phyloP scores from a whole-genome alignment of 2,113 vertebrate genomes.

The Scatophagus argus region DNA sequence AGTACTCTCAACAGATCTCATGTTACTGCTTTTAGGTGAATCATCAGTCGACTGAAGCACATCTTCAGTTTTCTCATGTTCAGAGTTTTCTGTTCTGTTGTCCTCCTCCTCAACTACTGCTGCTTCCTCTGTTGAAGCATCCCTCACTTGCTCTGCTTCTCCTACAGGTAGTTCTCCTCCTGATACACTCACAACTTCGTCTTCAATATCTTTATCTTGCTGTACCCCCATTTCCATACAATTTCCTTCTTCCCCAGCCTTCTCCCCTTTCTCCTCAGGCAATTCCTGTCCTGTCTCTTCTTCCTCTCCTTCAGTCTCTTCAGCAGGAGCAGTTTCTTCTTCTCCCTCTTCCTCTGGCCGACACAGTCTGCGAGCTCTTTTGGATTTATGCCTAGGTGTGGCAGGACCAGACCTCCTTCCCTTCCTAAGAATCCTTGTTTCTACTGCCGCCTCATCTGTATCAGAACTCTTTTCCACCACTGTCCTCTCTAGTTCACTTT shows the following conservation, averaged over 20 bases:
- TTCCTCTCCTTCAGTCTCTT: background rate
- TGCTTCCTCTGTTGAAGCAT: conserved; percentile 4
- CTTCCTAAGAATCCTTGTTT: conserved; percentile 41
- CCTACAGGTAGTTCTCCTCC: background rate
- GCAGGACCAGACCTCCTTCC: conserved; percentile 24
- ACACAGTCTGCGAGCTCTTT: conserved; percentile 30
- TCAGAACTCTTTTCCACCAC: background rate
- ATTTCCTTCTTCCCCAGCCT: background rate
- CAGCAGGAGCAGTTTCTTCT: background rate
- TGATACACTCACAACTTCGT: background rate
- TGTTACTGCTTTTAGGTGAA: background rate
- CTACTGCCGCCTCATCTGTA: conserved; percentile 1
- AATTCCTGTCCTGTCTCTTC: conserved; percentile 11
- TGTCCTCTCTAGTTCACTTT: background rate
- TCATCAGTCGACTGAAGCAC: background rate
- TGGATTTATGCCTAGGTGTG: conserved; percentile 22
- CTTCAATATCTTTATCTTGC: background rate
- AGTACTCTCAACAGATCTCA: background rate
- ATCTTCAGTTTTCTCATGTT: background rate
- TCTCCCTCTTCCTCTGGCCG: conserved; percentile 5
- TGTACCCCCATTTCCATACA: background rate
- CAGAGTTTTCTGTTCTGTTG: background rate
- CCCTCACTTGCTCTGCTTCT: background rate
- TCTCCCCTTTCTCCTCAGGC: background rate
- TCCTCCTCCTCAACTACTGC: background rate